Conservation (phyloP, 1,140 invertebrate species). For the Pomacea maculata region DNA sequence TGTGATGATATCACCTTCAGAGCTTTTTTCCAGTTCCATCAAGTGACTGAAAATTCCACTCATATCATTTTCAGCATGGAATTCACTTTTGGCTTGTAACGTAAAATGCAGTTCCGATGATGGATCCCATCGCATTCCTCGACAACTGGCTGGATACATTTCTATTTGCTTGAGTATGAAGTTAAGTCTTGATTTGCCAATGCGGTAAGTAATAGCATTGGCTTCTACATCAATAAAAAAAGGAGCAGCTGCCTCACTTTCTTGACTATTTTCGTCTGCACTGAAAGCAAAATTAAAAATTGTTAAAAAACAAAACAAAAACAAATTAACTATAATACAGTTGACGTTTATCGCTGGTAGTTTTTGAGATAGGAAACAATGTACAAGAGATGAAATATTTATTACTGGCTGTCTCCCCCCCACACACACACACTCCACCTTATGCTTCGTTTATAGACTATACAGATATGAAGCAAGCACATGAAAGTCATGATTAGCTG, state of each 20-base stretch:
- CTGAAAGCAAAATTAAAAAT: background rate
- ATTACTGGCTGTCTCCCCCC: too few relatives aligned
- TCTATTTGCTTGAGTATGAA: slow-evolving; percentile 10
- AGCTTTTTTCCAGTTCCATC: background rate
- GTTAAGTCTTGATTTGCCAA: background rate
- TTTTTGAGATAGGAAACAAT: background rate
- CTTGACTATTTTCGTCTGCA: background rate
- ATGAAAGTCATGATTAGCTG: too few relatives aligned
- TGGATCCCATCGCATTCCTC: slow-evolving; percentile 13
- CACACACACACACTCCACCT: too few relatives aligned
- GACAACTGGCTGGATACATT: slow-evolving; percentile 20
- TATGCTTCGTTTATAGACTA: too few relatives aligned
- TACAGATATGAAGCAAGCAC: too few relatives aligned
- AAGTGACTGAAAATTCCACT: slow-evolving; percentile 4
- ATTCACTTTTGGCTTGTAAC: slow-evolving; percentile 10
- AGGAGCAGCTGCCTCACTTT: background rate
- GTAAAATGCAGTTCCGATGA: slow-evolving; percentile 27
- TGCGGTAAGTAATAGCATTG: background rate
- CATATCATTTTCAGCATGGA: too few relatives aligned
- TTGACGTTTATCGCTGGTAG: too few relatives aligned
- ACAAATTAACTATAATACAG: background rate
- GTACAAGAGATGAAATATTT: background rate
- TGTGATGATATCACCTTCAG: slow-evolving; percentile 32
- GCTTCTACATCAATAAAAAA: slow-evolving; percentile 12
- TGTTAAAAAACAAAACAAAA: background rate